Base-by-base conservation (phyloP, 1,140 invertebrate species). In the Lordiphosa mommai region DNA sequence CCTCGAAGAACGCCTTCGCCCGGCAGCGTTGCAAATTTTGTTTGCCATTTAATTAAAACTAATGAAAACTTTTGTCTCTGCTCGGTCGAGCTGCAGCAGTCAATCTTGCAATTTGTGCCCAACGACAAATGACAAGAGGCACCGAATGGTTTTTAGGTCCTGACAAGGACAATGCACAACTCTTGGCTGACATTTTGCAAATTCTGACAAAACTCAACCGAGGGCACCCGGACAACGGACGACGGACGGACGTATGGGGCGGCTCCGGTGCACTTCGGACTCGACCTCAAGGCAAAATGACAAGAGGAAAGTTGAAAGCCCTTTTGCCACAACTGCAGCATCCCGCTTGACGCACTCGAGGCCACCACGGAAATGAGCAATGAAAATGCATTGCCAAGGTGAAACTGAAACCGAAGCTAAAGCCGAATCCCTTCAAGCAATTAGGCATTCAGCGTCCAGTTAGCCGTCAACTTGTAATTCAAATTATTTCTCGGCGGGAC, bases 21-120 rank as follows among this genome's bases (percentile, higher is more conserved):
- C 17, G 16, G 30, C 44, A 33, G 38, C 37, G 47, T 51, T 32
- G 36, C 67, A 72, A 76, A 60, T 61, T 57, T 61, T 59, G 72
- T 84, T 80, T 76, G 63, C 61, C 68, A 82, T 84, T 82, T 82
- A 71, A 82, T 82, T 84, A 84, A 82, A 82, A 84, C 77, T 77
- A 82, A 82, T 84, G 70, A 73, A 84, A 82, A 77, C 72, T 82
- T 77, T 84, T 71, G 59, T 65, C 27, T 53, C 38, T 37, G 49
- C 13, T 29, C 16, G 27, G 40, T 41, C 38, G 7, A 6, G 29
- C 47, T 33, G 52, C 52, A 61, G 43, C 61, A 74, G 66, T 82
- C 71, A 76, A 80, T 76, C 71, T 74, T 71, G 61, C 61, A 80
- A 82, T 82, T 80, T 71, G 43, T 49, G 68, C 33, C 37, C 56